A percentile compares a stretch with the other conserved stretches of the same genome.
These are phyloP conservation scores for Pangasius mekongensis DNA, from an alignment of 2,797 vertebrate species.

Conservation along the genomic window DNA sequence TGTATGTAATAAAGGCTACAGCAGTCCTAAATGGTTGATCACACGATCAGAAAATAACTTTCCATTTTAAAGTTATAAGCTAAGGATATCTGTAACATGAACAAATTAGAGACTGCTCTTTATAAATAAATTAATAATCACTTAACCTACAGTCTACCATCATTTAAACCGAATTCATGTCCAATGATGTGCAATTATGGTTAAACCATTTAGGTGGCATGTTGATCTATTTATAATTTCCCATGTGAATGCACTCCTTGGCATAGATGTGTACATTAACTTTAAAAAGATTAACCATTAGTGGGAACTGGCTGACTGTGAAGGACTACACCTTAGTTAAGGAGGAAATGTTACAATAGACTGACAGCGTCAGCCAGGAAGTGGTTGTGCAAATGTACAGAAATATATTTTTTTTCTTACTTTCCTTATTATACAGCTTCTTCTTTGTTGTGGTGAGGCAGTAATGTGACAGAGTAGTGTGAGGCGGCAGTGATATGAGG, in stretches of 20 bases:
- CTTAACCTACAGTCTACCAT: background rate
- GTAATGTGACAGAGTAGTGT: too few species aligned
- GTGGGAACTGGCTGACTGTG: background rate
- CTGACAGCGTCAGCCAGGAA: conserved; percentile 40
- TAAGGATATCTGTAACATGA: background rate
- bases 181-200: background rate
- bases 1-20: background rate
- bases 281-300: background rate
- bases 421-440: background rate
- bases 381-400: background rate
- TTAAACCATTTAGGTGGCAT: background rate
- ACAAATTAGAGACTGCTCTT: background rate
- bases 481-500: too few species aligned
- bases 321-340: conserved; percentile 18
- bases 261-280: background rate
- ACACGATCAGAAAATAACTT: background rate
- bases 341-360: conserved; percentile 63
- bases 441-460: background rate
- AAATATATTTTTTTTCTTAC: background rate
- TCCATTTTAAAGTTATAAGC: background rate
- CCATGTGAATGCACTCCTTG: background rate
- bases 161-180: background rate
- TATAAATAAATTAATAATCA: background rate
- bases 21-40: background rate
- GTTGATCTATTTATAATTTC: background rate